Conservation (phyloP, 2,113 vertebrate species). For the Platycercus adscitus region DNA sequence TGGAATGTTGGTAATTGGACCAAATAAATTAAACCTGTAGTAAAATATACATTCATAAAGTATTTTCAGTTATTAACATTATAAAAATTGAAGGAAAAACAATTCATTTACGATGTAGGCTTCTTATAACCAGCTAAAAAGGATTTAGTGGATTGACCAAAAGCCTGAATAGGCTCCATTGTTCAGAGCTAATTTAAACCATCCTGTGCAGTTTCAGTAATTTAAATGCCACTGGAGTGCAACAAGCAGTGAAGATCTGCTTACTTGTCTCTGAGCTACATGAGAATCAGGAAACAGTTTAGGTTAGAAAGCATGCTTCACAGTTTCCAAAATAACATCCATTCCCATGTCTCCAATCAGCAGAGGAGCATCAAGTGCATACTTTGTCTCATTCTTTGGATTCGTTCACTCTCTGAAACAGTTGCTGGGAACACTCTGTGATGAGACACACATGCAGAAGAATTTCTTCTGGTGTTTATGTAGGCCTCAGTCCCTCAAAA, state of each 20-base stretch:
- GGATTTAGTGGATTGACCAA: slow-evolving; percentile 17
- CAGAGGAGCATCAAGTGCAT: background rate
- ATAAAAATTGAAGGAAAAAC: background rate
- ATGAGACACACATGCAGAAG: background rate
- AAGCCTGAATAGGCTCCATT: slow-evolving; percentile 35
- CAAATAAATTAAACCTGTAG: background rate
- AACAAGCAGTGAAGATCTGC: background rate
- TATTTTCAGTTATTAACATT: background rate
- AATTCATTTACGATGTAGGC: background rate
- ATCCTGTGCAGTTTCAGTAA: slow-evolving; percentile 12
- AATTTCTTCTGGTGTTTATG: background rate
- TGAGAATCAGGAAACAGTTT: background rate
- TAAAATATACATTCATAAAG: background rate
- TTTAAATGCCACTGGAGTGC: slow-evolving; percentile 1
- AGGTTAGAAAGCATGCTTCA: background rate
- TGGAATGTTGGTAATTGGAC: background rate
- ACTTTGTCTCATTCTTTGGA: background rate
- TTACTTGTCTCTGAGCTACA: background rate
- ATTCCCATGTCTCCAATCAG: background rate
- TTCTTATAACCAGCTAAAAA: background rate
- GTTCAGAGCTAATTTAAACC: slow-evolving; percentile 61
- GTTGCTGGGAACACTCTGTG: background rate
- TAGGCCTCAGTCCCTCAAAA: background rate
- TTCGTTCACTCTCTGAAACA: background rate
- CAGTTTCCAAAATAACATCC: background rate